Evolutionary conservation across 92 coral and sea anemone genomes (phyloP), one percentile per base, ranked within the genome.

Genomic region (Scolanthus callimorphus): DNA sequence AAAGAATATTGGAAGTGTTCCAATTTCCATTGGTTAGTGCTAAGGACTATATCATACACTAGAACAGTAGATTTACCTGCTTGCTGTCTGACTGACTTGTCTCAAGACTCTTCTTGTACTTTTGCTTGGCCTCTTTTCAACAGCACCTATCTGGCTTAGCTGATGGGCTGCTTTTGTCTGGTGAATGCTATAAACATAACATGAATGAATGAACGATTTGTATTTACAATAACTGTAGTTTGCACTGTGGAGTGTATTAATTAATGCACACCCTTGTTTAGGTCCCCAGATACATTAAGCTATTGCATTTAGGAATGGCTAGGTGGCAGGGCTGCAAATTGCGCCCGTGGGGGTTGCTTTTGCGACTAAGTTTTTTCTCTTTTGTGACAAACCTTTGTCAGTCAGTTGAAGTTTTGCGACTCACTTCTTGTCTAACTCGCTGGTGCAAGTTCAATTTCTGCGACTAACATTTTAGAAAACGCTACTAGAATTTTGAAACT

Each of bases 41-140:
- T 13, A 41, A 19, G 13, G n/a, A 41, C 23, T 9, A 8, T 34
- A 6, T 6, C 6, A 6, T 34, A 34, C 43, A 59, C 23, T 30
- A 3, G n/a, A 27, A 9, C 19, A 22, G 1, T 13, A 30, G 10
- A 31, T 65, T 31, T 47, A 91, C 90, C 85, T 77, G 80, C 17
- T 77, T 54, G 59, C 73, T 88, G 46, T 80, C 85, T 34, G 83
- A 70, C 29, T 89, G 96, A 49, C 82, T 78, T 56, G 70, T 55
- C 66, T 94, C 96, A 39, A 94, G 45, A 48, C 77, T 73, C 31
- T 59, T 67, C 59, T 88, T 80, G 71, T 88, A 94, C 23, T 77
- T 88, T 43, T 83, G 73, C 46, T 74, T 88, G 44, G 80, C 71
- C 30, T 84, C 79, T 55, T 90, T 49, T 82, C 86, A 43, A 88